Evolutionary conservation across 2,113 vertebrate genomes (phyloP).

Genomic region (Proteles cristata): DNA sequence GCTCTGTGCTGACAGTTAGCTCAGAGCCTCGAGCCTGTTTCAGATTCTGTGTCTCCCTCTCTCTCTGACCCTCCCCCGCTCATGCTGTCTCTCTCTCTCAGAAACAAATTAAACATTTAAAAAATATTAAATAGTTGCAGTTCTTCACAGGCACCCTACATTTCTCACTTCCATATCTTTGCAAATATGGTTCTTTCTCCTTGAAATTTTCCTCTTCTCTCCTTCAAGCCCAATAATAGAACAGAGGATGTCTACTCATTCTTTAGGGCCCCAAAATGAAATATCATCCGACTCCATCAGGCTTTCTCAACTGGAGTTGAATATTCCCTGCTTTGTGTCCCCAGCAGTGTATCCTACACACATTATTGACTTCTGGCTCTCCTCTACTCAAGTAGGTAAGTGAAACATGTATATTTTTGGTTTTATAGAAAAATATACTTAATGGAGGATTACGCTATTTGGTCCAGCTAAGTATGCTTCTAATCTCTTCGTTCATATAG

Average conservation of each 20-base stretch:
- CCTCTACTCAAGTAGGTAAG: background rate
- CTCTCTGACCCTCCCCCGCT: too few relatives aligned
- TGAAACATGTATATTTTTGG: background rate
- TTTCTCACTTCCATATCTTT: background rate
- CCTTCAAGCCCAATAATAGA: background rate
- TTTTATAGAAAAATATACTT: background rate
- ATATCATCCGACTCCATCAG: background rate
- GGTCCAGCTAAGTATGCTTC: background rate
- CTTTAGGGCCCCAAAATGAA: background rate
- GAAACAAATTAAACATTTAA: too few relatives aligned
- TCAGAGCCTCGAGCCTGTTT: too few relatives aligned
- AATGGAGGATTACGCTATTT: background rate
- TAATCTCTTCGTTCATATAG: background rate
- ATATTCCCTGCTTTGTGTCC: background rate
- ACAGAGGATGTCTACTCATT: background rate
- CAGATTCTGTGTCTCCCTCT: too few relatives aligned
- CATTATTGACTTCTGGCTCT: background rate
- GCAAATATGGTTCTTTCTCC: background rate
- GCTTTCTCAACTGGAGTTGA: background rate
- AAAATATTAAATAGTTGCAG: background rate
- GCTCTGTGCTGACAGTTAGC: too few relatives aligned
- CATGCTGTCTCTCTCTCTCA: too few relatives aligned
- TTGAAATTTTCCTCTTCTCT: background rate
- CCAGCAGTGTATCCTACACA: background rate
- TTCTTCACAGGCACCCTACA: background rate